Conservation (phyloP, 2,888 invertebrate genomes). For the Oligia latruncula region DNA sequence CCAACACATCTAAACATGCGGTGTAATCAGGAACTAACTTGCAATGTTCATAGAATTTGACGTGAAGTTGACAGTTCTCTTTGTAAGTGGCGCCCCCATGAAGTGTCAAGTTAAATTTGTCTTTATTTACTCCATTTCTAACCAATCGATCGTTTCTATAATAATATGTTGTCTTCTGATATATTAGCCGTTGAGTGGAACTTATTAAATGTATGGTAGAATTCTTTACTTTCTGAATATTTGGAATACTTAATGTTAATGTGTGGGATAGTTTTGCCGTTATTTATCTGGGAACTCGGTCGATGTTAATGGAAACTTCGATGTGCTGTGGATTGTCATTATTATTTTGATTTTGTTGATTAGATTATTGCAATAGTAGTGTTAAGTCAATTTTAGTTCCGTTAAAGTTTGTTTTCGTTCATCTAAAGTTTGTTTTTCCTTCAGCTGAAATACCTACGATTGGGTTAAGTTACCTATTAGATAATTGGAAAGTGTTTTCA, state of each 20-base stretch:
- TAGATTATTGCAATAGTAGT: not conserved
- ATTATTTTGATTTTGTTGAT: conserved; percentile 6
- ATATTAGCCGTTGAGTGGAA: conserved; percentile 29
- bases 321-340: not conserved
- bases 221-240: conserved; percentile 9
- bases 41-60: conserved; percentile 26
- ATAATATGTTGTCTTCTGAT: conserved; percentile 34
- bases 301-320: not conserved
- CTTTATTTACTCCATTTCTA: conserved; percentile 35
- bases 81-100: conserved; percentile 6
- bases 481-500: not conserved
- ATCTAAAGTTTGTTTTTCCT: not conserved
- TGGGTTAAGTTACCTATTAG: not conserved
- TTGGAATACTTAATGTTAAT: not conserved
- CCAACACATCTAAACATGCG: conserved; percentile 16
- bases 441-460: not conserved
- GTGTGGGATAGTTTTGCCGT: conserved; percentile 41
- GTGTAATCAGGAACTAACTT: not conserved
- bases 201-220: conserved; percentile 37
- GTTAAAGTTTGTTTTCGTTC: not conserved
- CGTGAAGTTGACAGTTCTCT: conserved; percentile 14
- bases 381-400: not conserved
- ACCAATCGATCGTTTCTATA: conserved; percentile 42
- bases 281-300: conserved; percentile 30
- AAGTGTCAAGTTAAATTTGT: conserved; percentile 33